Evolutionary conservation across 2,113 vertebrate species (phyloP), one percentile per base, ranked within the genome.

Genomic region (Malurus cyaneus): DNA sequence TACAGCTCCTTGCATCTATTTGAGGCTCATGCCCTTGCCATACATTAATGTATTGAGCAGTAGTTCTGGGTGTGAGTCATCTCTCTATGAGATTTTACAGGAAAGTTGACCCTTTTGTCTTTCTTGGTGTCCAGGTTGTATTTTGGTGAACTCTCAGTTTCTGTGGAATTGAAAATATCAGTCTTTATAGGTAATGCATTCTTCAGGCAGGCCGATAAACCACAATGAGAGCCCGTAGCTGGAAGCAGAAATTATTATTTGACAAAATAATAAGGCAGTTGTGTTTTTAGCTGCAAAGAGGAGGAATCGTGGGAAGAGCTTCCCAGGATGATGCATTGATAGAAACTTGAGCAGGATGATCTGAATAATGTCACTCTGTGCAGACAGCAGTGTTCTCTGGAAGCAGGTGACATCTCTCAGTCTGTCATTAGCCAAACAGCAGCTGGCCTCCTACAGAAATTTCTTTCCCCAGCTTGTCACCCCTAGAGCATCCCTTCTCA

Each of bases 241-340:
- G 67, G 34, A 91, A 90, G 71, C 15, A 64, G 59, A 74, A 88
- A 23, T 84, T 91, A 79, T 18, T 87, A 46, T 65, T 77, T 91
- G 83, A 65, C 56, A 86, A 89, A 94, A 62, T 62, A 77, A 57
- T 69, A 76, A 80, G 29, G n/a, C 32, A 64, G 20, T 61, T 54
- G 60, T 83, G 72, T 70, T 96, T 93, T 94, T 73, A 80, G 67
- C 65, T 86, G 52, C 42, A 71, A 62, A 89, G 64, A 86, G 42
- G 65, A 92, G 25, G 42, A 84, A 59, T 39, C 1, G 4, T 59
- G 52, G 69, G 47, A 92, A 74, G 47, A 84, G 19, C 56, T 84
- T 86, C 53, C 54, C 0, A 1, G 62, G 59, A 57, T 88, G 57
- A 76, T 86, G 25, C 32, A 47, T n/a, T 83, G 34, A 60, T 86